A percentile compares a stretch with the other conserved stretches of the same genome.
These are phyloP conservation scores for Sinocyclocheilus maitianheensis DNA, from an alignment of 2,113 vertebrate genomes.

Conservation along the genomic window DNA sequence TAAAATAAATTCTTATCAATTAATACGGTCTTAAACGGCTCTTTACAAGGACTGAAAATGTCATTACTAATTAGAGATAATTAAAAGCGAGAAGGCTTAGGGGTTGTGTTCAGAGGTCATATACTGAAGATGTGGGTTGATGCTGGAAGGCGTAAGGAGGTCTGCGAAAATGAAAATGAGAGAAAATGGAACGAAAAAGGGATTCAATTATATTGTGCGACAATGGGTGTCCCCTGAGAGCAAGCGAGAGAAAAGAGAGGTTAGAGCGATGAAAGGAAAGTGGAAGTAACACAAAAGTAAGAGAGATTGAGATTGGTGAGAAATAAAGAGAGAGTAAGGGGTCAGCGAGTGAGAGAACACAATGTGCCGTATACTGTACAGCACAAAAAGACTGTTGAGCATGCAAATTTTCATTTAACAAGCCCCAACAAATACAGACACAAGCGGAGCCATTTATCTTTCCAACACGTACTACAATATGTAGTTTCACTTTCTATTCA, in stretches of 20 bases:
- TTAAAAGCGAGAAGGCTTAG: slow-evolving; percentile 24
- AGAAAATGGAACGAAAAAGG: slow-evolving; percentile 71
- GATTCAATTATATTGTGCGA: slow-evolving; percentile 72
- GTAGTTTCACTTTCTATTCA: neutral
- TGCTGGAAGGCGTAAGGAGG: slow-evolving; percentile 64
- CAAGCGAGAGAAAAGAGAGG: slow-evolving; percentile 13
- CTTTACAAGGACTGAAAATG: slow-evolving; percentile 1
- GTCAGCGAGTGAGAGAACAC: slow-evolving; percentile 26
- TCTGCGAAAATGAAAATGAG: slow-evolving; percentile 52
- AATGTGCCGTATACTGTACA: neutral
- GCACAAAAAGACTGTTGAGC: slow-evolving; percentile 19
- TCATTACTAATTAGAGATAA: slow-evolving; percentile 26
- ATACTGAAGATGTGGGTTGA: slow-evolving; percentile 63
- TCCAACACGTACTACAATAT: neutral
- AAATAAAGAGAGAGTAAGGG: neutral
- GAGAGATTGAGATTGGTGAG: neutral
- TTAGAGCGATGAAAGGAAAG: slow-evolving; percentile 12
- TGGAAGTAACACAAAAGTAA: slow-evolving; percentile 21
- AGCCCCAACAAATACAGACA: slow-evolving; percentile 27
- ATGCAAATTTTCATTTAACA: slow-evolving; percentile 36
- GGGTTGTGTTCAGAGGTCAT: slow-evolving; percentile 37
- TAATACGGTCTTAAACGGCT: neutral
- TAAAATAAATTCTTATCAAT: neutral
- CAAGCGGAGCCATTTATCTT: neutral
- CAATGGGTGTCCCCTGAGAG: slow-evolving; percentile 41